Percentiles rank a stretch among this genome's conserved stretches.
Conservation (phyloP, 2,113 vertebrate species). For the Charina bottae region DNA sequence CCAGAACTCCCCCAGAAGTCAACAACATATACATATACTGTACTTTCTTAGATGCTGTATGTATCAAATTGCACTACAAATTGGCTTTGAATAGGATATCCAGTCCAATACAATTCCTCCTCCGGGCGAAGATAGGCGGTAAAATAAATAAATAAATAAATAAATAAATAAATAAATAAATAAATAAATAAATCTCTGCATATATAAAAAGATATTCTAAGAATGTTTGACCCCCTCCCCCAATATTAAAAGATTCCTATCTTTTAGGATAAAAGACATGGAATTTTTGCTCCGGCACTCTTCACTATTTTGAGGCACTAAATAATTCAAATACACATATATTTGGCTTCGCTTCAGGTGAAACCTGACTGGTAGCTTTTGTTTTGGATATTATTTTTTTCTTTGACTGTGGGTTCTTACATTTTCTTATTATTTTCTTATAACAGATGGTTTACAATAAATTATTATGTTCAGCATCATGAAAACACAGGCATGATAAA, state of each 20-base stretch:
- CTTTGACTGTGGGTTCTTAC: not conserved
- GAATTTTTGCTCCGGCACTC: not conserved
- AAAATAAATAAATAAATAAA: too few relatives aligned
- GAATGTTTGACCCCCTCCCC: not conserved
- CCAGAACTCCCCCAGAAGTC: not conserved
- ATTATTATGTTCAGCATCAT: too few relatives aligned
- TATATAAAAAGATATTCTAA: not conserved
- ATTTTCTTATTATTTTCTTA: not conserved
- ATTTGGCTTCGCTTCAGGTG: not conserved
- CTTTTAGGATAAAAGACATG: too few relatives aligned
- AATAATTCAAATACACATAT: not conserved
- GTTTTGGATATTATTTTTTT: not conserved
- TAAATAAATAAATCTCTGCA: too few relatives aligned
- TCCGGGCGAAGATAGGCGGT: too few relatives aligned
- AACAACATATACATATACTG: not conserved
- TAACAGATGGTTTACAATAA: conserved; percentile 1
- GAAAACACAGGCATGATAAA: not conserved
- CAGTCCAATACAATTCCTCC: too few relatives aligned
- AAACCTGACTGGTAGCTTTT: not conserved
- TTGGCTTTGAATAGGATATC: not conserved
- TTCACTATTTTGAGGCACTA: not conserved
- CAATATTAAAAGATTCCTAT: not conserved
- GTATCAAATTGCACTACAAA: not conserved
- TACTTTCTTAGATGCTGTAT: not conserved
- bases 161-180: too few relatives aligned